These are phyloP conservation scores for Palythoa grandiflora DNA, from an alignment of 92 coral and sea anemone genomes.

Conservation along the genomic window DNA sequence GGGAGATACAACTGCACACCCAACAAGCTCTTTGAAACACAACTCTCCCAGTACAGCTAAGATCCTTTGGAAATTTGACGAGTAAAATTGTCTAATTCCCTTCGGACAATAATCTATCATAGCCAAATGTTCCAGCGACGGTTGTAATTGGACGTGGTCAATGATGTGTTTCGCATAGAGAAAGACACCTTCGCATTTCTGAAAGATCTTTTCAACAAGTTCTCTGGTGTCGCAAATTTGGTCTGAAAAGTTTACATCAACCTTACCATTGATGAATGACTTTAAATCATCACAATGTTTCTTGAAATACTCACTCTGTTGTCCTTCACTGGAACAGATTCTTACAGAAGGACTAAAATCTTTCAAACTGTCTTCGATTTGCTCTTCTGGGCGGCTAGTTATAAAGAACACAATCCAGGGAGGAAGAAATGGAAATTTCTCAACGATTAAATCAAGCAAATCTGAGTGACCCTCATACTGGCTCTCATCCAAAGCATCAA, in stretches of 20 bases:
- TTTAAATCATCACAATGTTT: conserved; percentile 2
- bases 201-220: not conserved
- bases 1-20: conserved; percentile 48
- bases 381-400: conserved; percentile 63
- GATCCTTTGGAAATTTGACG: conserved; percentile 29
- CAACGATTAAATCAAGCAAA: conserved; percentile 51
- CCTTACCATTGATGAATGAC: not conserved
- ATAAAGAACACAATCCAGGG: conserved; percentile 68
- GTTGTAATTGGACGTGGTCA: not conserved
- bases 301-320: not conserved
- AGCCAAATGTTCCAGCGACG: not conserved
- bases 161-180: conserved; percentile 24
- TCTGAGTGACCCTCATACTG: conserved; percentile 64
- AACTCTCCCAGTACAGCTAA: not conserved
- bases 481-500: no score
- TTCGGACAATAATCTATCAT: not conserved
- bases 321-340: conserved; percentile 38
- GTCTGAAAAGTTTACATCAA: not conserved
- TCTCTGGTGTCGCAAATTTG: not conserved
- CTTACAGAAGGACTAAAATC: conserved; percentile 12
- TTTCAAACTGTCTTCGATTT: not conserved
- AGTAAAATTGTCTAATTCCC: conserved; percentile 11
- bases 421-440: conserved; percentile 56
- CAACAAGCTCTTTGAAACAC: conserved; percentile 43
- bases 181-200: conserved; percentile 39